A percentile compares a stretch with the other conserved stretches of the same genome.
These are phyloP conservation scores for Orchestia grillus DNA, from an alignment of 1,140 invertebrate species.

Conservation along the genomic window DNA sequence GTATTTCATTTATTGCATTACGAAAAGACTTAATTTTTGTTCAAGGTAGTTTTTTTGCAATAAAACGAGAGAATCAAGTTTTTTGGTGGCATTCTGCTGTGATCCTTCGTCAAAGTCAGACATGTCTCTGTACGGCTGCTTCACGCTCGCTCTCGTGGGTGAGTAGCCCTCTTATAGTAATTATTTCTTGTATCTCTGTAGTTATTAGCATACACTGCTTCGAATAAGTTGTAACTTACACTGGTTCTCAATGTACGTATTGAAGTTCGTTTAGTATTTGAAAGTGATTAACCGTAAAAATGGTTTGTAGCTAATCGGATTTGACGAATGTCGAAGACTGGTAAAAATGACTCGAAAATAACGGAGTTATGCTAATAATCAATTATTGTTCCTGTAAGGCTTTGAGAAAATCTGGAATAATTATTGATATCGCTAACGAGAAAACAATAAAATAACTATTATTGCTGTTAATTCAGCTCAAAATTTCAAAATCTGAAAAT, in stretches of 20 bases:
- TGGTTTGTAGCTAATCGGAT: no score
- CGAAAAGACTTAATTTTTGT: neutral
- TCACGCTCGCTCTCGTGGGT: neutral
- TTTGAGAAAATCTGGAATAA: no score
- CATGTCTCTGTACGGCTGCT: neutral
- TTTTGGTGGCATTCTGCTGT: neutral
- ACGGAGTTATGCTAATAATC: no score
- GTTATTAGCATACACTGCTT: neutral
- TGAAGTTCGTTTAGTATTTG: neutral
- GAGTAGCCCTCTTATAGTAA: neutral
- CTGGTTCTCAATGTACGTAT: neutral
- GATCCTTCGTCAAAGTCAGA: neutral
- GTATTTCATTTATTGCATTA: neutral
- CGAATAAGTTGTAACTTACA: neutral
- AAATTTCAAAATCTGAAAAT: no score
- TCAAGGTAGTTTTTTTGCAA: neutral
- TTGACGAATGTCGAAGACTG: no score
- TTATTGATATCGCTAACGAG: no score
- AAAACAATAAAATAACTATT: no score
- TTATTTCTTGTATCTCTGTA: neutral
- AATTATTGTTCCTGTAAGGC: no score
- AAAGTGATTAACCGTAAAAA: no score
- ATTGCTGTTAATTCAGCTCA: no score
- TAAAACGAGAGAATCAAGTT: constrained; percentile 20
- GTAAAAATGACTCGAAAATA: no score